Conservation (phyloP, 2,888 invertebrate genomes). For the Gnatocerus cornutus region DNA sequence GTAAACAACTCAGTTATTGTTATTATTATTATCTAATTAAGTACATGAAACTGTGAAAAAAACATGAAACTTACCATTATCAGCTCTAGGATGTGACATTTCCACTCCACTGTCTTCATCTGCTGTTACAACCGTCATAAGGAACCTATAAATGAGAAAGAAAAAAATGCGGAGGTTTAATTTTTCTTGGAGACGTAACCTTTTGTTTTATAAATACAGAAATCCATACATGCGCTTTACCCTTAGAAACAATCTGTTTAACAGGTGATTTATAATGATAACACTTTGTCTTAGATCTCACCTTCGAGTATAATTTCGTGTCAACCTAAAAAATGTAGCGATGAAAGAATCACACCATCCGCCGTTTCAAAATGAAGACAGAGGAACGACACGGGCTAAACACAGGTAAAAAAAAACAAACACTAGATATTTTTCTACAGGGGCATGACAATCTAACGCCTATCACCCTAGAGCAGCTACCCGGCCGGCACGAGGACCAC, state of each 20-base stretch:
- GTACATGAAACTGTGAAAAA: not conserved
- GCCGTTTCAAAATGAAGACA: slow-evolving; percentile 11
- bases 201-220: slow-evolving; percentile 33
- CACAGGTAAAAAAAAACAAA: slow-evolving; percentile 47
- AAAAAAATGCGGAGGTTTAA: slow-evolving; percentile 42
- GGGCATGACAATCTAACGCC: slow-evolving; percentile 47
- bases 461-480: slow-evolving; percentile 44
- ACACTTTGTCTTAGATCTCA: too few relatives aligned
- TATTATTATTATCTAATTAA: too few relatives aligned
- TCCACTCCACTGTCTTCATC: slow-evolving; percentile 67
- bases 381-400: slow-evolving; percentile 6
- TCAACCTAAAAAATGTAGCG: not conserved
- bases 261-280: slow-evolving; percentile 29
- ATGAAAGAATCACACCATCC: slow-evolving; percentile 9
- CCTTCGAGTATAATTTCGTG: slow-evolving; percentile 10
- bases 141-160: slow-evolving; percentile 47
- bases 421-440: slow-evolving; percentile 37
- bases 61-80: slow-evolving; percentile 63
- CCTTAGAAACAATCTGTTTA: slow-evolving; percentile 24
- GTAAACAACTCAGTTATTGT: too few relatives aligned
- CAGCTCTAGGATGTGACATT: slow-evolving; percentile 64
- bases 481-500: slow-evolving; percentile 60
- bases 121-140: slow-evolving; percentile 65
- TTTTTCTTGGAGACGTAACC: slow-evolving; percentile 31
- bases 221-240: slow-evolving; percentile 31